These are phyloP conservation scores for Astropecten irregularis DNA, from an alignment of 53 echinoderm and acorn worm genomes.

Conservation along the genomic window DNA sequence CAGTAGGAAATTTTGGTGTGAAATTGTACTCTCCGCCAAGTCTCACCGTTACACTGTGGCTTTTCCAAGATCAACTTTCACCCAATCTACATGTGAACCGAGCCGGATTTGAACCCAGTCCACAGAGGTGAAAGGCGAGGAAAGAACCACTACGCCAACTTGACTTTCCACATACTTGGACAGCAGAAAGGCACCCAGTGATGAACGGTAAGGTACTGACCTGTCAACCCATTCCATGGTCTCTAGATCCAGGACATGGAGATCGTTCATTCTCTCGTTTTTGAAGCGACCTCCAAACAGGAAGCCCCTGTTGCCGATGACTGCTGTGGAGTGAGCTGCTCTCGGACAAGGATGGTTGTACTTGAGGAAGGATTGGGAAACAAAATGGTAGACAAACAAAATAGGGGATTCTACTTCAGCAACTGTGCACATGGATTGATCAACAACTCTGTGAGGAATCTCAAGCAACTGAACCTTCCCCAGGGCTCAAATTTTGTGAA, in stretches of 20 bases:
- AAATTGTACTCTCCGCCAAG: no score
- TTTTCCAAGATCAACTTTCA: no score
- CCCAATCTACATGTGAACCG: no score
- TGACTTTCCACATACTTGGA: no score
- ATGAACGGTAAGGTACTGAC: constrained; percentile 10
- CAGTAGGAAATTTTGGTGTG: no score
- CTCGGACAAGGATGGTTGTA: constrained; percentile 45
- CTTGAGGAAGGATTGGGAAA: not conserved
- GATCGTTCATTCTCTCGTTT: constrained; percentile 24
- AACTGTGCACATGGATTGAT: not conserved
- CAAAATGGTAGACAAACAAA: not conserved
- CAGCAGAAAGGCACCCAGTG: no score
- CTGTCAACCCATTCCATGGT: constrained; percentile 52
- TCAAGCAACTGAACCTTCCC: not conserved
- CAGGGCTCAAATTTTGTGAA: no score
- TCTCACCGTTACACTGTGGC: no score
- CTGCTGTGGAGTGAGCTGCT: constrained; percentile 43
- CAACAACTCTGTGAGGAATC: no score
- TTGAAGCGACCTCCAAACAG: constrained; percentile 54
- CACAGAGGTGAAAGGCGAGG: no score
- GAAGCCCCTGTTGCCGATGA: constrained; percentile 40
- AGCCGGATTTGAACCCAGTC: no score
- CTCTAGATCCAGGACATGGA: constrained; percentile 53
- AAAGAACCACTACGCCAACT: no score
- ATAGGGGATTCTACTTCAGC: not conserved